These are phyloP conservation scores for Leptinotarsa rubiginosa DNA, from an alignment of 2,888 invertebrate genomes.

Conservation along the genomic window DNA sequence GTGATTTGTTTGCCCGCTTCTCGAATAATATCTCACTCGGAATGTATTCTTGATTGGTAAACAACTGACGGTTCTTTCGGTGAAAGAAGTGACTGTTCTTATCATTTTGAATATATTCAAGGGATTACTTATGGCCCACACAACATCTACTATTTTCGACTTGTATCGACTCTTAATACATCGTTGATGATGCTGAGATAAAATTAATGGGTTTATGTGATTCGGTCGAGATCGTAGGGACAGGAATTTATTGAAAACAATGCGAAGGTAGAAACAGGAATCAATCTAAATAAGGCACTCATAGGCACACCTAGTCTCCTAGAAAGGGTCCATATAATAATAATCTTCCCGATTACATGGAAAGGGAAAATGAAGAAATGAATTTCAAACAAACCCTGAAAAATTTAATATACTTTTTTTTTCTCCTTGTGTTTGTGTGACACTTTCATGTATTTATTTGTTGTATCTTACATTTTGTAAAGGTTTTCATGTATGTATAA, in stretches of 20 bases:
- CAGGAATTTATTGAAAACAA: slow-evolving; percentile 12
- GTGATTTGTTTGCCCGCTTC: slow-evolving; percentile 34
- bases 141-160: slow-evolving; percentile 5
- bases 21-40: slow-evolving; percentile 22
- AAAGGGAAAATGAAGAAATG: too few relatives aligned
- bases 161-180: slow-evolving; percentile 13
- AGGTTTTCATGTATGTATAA: too few relatives aligned
- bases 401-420: too few relatives aligned
- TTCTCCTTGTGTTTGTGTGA: too few relatives aligned
- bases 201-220: slow-evolving; percentile 14
- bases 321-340: too few relatives aligned
- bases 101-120: slow-evolving; percentile 4
- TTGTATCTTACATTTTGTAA: too few relatives aligned
- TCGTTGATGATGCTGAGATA: slow-evolving; percentile 1
- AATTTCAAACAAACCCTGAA: too few relatives aligned
- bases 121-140: slow-evolving; percentile 8
- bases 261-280: background rate
- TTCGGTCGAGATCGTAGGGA: background rate
- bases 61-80: slow-evolving; percentile 21
- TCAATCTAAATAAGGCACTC: background rate
- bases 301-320: background rate
- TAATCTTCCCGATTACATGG: too few relatives aligned
- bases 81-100: slow-evolving; percentile 13
- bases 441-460: too few relatives aligned
- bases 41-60: slow-evolving; percentile 28